A percentile compares a stretch with the other conserved stretches of the same genome.
These are phyloP conservation scores for Onthophagus sagittarius DNA, from an alignment of 2,888 invertebrate genomes.

Conservation along the genomic window DNA sequence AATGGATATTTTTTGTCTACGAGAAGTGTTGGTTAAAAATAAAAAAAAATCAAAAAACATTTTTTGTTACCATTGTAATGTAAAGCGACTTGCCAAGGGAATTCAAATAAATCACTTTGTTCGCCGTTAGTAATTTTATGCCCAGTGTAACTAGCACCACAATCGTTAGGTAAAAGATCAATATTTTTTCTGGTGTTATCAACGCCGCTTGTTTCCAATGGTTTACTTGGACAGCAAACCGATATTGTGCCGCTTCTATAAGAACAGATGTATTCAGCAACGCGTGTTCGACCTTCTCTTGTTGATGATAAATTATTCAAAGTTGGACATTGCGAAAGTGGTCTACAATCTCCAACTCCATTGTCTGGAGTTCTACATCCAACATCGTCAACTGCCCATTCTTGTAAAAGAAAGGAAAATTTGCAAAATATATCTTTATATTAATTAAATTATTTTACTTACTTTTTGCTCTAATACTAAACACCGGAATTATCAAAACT, in stretches of 20 bases:
- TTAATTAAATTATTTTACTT: neutral
- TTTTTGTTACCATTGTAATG: conserved; percentile 50
- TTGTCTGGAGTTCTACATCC: conserved; percentile 43
- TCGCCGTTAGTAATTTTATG: conserved; percentile 59
- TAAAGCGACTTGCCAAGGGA: conserved; percentile 75
- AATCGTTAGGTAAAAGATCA: conserved; percentile 14
- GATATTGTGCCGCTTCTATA: conserved; percentile 26
- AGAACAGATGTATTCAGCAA: conserved; percentile 42
- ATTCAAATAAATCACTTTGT: conserved; percentile 58
- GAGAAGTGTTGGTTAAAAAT: neutral
- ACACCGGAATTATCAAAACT: neutral
- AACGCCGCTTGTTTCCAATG: conserved; percentile 24
- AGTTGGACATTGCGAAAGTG: conserved; percentile 26
- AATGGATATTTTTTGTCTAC: conserved; percentile 31
- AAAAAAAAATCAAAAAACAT: neutral
- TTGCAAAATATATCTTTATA: too few species aligned
- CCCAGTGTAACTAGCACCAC: conserved; percentile 52
- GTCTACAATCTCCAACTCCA: conserved; percentile 36
- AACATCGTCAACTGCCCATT: conserved; percentile 35
- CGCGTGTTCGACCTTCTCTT: conserved; percentile 13
- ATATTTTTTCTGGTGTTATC: conserved; percentile 13
- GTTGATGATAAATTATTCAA: conserved; percentile 13
- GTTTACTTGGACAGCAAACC: conserved; percentile 19
- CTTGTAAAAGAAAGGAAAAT: conserved; percentile 26
- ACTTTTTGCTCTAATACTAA: neutral